phyloP scores from a whole-genome alignment of 30 jellyfish, hydroid and myxozoan species.

The Aurelia sp. region DNA sequence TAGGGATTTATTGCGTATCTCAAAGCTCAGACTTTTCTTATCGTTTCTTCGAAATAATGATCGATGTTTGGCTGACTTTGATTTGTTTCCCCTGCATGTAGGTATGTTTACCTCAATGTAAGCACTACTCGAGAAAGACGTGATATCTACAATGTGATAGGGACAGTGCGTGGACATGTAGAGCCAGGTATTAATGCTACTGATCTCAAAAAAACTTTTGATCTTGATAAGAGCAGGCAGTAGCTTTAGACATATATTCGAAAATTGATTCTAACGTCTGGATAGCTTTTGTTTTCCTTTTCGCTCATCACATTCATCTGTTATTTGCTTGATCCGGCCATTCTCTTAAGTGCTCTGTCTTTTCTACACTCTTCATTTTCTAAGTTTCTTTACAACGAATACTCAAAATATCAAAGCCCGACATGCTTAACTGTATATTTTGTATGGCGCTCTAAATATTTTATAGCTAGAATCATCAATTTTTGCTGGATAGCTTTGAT shows the following conservation, averaged over 20 bases:
- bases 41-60: neutral
- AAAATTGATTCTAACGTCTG: neutral
- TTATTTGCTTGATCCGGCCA: too few species aligned
- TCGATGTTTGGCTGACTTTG: neutral
- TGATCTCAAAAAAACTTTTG: neutral
- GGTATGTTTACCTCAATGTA: constrained; percentile 35
- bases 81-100: neutral
- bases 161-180: constrained; percentile 71
- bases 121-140: constrained; percentile 61
- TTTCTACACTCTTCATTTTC: too few species aligned
- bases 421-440: too few species aligned
- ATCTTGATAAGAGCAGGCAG: neutral
- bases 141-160: constrained; percentile 80
- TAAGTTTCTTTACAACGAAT: too few species aligned
- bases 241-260: neutral
- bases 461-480: too few species aligned
- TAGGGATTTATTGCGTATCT: too few species aligned
- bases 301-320: too few species aligned
- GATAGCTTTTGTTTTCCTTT: too few species aligned
- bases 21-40: too few species aligned
- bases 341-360: too few species aligned
- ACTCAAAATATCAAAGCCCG: too few species aligned
- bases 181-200: constrained; percentile 83
- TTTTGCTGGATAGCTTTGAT: neutral
- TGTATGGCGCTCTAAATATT: too few species aligned